Conservation (phyloP, 2,888 invertebrate species). For the Stenurella melanura region DNA sequence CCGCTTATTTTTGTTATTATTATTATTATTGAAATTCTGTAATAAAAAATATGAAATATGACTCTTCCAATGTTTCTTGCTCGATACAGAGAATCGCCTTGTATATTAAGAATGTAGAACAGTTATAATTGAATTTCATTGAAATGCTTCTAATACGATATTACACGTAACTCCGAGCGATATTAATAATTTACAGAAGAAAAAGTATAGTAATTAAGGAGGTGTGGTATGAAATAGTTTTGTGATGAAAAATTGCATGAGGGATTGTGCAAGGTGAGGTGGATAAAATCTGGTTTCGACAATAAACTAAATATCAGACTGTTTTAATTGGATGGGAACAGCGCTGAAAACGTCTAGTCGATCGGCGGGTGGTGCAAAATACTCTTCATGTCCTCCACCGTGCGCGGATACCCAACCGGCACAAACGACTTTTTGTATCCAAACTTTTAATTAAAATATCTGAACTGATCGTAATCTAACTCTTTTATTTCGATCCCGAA, state of each 20-base stretch:
- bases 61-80: too few species aligned
- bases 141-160: neutral
- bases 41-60: too few species aligned
- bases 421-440: slow-evolving; percentile 57
- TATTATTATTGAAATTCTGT: too few species aligned
- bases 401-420: slow-evolving; percentile 44
- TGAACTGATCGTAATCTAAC: slow-evolving; percentile 69
- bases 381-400: slow-evolving; percentile 55
- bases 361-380: slow-evolving; percentile 72
- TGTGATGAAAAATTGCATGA: slow-evolving; percentile 37
- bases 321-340: slow-evolving; percentile 72
- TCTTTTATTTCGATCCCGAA: slow-evolving; percentile 62
- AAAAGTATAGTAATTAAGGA: slow-evolving; percentile 34
- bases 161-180: slow-evolving; percentile 5
- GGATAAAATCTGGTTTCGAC: slow-evolving; percentile 70
- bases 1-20: too few species aligned
- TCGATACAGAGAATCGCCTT: too few species aligned
- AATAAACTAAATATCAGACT: slow-evolving; percentile 71
- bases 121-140: slow-evolving; percentile 8
- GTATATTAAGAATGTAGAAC: neutral
- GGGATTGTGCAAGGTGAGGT: slow-evolving; percentile 58
- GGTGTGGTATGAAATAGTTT: slow-evolving; percentile 35
- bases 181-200: slow-evolving; percentile 14
- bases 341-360: slow-evolving; percentile 63
- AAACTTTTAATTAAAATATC: slow-evolving; percentile 72